These are phyloP conservation scores for Chloropsis hardwickii DNA, from an alignment of 2,113 vertebrate genomes.

Conservation along the genomic window DNA sequence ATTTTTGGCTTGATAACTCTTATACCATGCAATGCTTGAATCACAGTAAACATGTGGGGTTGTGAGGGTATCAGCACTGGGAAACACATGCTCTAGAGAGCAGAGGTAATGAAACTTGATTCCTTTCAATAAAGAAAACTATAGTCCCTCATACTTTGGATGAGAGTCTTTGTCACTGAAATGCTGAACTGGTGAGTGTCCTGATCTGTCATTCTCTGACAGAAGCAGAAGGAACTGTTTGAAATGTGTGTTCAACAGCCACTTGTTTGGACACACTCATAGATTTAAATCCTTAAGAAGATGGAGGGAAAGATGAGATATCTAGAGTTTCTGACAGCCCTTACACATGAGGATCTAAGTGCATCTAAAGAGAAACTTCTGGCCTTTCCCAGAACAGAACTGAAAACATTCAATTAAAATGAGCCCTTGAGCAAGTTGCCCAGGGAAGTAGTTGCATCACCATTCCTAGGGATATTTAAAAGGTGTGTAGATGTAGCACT, in stretches of 20 bases:
- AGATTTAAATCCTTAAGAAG: not conserved
- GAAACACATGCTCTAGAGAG: not conserved
- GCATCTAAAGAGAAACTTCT: not conserved
- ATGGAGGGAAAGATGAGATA: not conserved
- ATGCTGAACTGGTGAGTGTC: not conserved
- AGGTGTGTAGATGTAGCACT: accelerated
- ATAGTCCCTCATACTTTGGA: not conserved
- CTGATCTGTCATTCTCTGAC: not conserved
- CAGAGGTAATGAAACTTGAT: not conserved
- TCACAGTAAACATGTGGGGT: not conserved
- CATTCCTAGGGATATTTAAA: not conserved
- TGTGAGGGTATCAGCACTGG: not conserved
- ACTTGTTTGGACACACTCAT: not conserved
- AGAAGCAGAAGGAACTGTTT: not conserved
- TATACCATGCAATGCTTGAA: not conserved
- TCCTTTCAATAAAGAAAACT: not conserved
- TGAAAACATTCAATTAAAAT: not conserved
- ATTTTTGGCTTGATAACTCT: not conserved
- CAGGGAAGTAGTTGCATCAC: not conserved
- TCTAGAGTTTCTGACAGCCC: not conserved
- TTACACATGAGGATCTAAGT: not conserved
- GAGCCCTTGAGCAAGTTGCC: not conserved
- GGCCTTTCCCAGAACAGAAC: not conserved
- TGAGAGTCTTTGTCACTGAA: not conserved
- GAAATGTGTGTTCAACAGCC: not conserved